Percentiles rank a stretch among this genome's conserved stretches.
phyloP scores from a whole-genome alignment of 2,888 invertebrate genomes.

The Linnaemya tessellans region DNA sequence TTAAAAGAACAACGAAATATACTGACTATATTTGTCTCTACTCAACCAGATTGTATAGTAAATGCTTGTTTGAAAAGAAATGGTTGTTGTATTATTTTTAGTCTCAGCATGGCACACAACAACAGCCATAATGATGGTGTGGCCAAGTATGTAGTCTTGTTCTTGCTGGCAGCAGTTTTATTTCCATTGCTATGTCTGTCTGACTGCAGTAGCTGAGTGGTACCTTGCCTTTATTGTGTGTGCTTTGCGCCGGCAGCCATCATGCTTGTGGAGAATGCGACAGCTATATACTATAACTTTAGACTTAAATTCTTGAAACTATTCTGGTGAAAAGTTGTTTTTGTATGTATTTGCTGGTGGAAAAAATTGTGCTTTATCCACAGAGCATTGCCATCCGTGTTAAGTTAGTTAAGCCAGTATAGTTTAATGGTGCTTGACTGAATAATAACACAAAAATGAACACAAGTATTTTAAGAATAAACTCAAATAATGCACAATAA shows the following conservation, averaged over 20 bases:
- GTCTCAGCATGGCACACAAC: conserved; percentile 33
- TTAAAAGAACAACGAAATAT: conserved; percentile 20
- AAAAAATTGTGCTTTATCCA: conserved; percentile 36
- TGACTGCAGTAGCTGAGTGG: background rate
- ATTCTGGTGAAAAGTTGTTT: conserved; percentile 25
- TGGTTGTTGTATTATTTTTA: conserved; percentile 34
- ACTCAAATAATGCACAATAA: background rate
- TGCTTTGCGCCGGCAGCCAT: conserved; percentile 67
- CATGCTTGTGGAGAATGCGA: conserved; percentile 63
- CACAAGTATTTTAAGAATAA: conserved; percentile 12
- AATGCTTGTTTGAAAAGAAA: background rate
- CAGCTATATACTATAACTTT: conserved; percentile 48
- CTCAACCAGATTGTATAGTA: background rate
- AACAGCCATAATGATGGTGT: conserved; percentile 60
- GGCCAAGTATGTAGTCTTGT: background rate
- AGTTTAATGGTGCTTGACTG: conserved; percentile 55
- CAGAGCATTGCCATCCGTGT: conserved; percentile 63
- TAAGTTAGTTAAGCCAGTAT: conserved; percentile 47
- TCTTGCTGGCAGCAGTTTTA: background rate
- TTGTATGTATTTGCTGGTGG: conserved; percentile 26
- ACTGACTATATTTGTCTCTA: background rate
- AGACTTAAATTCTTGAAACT: background rate
- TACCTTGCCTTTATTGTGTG: background rate
- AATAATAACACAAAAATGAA: conserved; percentile 31
- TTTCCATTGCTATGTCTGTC: conserved; percentile 1